Conservation (phyloP, 2,113 vertebrate genomes). For the Scytalopus superciliaris region DNA sequence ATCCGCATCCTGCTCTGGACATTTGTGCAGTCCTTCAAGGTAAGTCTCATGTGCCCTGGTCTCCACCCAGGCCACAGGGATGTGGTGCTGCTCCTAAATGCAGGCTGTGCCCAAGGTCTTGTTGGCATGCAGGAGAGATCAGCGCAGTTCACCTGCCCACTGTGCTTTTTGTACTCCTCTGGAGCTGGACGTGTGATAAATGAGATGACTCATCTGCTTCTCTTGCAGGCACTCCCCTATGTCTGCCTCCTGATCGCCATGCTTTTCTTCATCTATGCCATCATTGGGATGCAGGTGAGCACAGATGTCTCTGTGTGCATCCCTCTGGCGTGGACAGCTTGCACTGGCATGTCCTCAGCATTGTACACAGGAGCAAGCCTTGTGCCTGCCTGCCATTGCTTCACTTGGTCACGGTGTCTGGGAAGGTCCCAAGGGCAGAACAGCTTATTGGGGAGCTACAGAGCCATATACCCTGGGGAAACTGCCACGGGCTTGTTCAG, state of each 20-base stretch:
- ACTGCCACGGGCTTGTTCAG: not conserved
- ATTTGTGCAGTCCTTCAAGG: constrained; percentile 98
- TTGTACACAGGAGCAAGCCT: not conserved
- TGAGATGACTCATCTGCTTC: constrained; percentile 14
- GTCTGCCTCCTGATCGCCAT: constrained; percentile 98
- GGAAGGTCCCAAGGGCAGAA: not conserved
- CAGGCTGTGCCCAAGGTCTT: not conserved
- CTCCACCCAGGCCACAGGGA: not conserved
- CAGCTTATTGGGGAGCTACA: not conserved
- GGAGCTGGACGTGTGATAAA: not conserved
- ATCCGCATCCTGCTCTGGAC: constrained; percentile 98
- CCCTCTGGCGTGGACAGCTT: not conserved
- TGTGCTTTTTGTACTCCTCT: not conserved
- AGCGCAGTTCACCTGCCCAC: not conserved
- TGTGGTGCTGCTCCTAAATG: not conserved
- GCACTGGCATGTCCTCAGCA: not conserved
- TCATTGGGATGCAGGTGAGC: constrained; percentile 99
- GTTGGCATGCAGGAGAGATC: not conserved
- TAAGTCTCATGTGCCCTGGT: not conserved
- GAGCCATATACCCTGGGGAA: not conserved
- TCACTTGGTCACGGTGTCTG: accelerated
- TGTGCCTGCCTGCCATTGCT: not conserved
- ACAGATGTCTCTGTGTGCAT: not conserved
- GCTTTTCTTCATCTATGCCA: constrained; percentile 99
- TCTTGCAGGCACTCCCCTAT: constrained; percentile 89